Evolutionary conservation across 2,797 vertebrate species (phyloP).

Genomic region (Coregonus suidteri): DNA sequence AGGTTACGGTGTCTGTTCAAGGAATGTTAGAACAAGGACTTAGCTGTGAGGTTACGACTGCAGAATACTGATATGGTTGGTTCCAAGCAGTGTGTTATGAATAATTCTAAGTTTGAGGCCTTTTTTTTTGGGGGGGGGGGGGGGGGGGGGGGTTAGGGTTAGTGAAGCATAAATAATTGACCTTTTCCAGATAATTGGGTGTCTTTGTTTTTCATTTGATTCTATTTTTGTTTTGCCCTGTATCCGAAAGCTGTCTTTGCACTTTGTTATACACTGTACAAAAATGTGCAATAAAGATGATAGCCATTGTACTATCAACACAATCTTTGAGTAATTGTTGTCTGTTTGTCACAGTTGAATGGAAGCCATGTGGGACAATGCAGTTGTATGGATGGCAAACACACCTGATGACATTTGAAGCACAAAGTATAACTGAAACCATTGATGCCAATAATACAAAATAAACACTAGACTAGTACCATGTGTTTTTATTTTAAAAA

Average conservation of each 20-base stretch:
- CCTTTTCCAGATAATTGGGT: conserved; percentile 2
- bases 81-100: not conserved
- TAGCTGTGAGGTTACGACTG: conserved; percentile 15
- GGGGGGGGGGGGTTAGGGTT: not conserved
- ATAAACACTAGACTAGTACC: not conserved
- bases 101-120: not conserved
- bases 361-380: not conserved
- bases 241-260: not conserved
- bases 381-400: not conserved
- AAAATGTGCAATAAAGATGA: conserved; percentile 66
- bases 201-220: not conserved
- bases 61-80: not conserved
- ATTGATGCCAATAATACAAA: not conserved
- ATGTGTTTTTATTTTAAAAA: conserved; percentile 57
- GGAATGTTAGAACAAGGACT: conserved; percentile 50
- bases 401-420: not conserved
- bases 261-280: conserved; percentile 45
- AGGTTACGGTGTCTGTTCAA: conserved; percentile 63
- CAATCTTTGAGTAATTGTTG: not conserved
- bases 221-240: conserved; percentile 10
- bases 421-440: not conserved
- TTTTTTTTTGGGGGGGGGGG: not conserved
- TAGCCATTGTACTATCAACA: conserved; percentile 7
- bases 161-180: not conserved
- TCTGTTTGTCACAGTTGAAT: not conserved